Percentiles rank a stretch among this genome's conserved stretches.
These are phyloP conservation scores for Apotomis capreana DNA, from an alignment of 2,888 invertebrate species.

Conservation along the genomic window DNA sequence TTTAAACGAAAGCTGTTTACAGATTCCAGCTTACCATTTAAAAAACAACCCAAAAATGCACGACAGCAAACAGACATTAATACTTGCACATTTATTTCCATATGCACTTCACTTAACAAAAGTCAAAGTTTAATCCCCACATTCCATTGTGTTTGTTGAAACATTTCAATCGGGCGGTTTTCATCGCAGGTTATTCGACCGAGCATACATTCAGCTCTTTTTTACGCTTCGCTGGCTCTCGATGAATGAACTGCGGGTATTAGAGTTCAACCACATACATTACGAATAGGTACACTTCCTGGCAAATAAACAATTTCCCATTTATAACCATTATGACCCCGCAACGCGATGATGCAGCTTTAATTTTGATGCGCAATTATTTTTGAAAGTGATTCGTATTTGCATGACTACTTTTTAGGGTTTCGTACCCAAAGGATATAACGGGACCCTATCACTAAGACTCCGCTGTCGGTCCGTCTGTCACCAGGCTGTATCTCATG, in stretches of 20 bases:
- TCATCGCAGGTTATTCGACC: conserved; percentile 70
- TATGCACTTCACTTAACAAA: conserved; percentile 41
- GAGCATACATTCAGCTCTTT: conserved; percentile 74
- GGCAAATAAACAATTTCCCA: conserved; percentile 29
- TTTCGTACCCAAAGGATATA: neutral
- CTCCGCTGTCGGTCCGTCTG: too few relatives aligned
- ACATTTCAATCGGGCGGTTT: conserved; percentile 76
- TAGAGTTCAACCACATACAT: conserved; percentile 57
- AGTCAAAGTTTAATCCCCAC: conserved; percentile 60
- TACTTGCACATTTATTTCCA: conserved; percentile 31
- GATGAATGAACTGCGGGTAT: conserved; percentile 74
- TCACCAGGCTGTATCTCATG: too few relatives aligned
- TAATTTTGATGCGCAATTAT: neutral
- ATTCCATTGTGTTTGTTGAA: conserved; percentile 74
- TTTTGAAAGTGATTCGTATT: neutral
- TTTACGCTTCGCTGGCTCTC: conserved; percentile 66
- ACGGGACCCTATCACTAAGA: too few relatives aligned
- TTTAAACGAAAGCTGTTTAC: too few relatives aligned
- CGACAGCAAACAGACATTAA: conserved; percentile 27
- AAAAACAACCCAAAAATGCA: conserved; percentile 3
- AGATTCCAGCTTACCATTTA: neutral
- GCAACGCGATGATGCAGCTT: neutral
- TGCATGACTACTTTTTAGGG: neutral
- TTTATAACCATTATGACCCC: conserved; percentile 11
- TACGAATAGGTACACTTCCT: conserved; percentile 38